These are phyloP conservation scores for Anguilla marmorata DNA, from an alignment of 2,797 vertebrate species.

Conservation along the genomic window DNA sequence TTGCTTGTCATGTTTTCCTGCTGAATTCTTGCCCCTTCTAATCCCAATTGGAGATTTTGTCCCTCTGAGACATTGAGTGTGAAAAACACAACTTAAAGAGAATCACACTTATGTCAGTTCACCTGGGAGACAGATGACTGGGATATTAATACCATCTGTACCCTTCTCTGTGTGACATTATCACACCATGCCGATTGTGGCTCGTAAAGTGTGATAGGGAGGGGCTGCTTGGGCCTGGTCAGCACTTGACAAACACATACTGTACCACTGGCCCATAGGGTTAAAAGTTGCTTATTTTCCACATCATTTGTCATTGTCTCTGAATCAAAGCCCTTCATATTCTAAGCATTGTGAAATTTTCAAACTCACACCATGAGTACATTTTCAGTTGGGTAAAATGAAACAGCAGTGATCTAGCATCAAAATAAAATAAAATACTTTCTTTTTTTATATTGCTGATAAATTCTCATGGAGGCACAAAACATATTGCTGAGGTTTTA, in stretches of 20 bases:
- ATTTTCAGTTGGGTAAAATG: no score
- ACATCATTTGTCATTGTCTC: background rate
- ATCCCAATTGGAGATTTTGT: background rate
- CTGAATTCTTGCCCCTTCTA: background rate
- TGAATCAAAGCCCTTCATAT: slow-evolving; percentile 19
- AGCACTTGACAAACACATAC: slow-evolving; percentile 9
- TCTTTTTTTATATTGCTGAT: no score
- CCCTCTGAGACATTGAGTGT: slow-evolving; percentile 22
- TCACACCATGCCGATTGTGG: background rate
- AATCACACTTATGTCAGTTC: slow-evolving; percentile 19
- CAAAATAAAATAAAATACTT: no score
- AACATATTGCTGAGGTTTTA: no score
- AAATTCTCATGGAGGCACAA: no score
- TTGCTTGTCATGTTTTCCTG: background rate
- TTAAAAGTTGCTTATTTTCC: background rate
- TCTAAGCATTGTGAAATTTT: slow-evolving; percentile 43
- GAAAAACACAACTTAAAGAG: slow-evolving; percentile 19
- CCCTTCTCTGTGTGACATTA: background rate
- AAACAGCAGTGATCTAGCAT: no score
- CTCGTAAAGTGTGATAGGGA: background rate
- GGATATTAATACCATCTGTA: background rate
- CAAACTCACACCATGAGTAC: background rate
- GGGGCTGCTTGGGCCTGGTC: background rate
- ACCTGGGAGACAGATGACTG: background rate
- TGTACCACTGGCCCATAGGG: background rate